Percentiles rank a stretch among this genome's conserved stretches.
These are phyloP conservation scores for Plebejus anna DNA, from an alignment of 2,888 invertebrate species.

Conservation along the genomic window DNA sequence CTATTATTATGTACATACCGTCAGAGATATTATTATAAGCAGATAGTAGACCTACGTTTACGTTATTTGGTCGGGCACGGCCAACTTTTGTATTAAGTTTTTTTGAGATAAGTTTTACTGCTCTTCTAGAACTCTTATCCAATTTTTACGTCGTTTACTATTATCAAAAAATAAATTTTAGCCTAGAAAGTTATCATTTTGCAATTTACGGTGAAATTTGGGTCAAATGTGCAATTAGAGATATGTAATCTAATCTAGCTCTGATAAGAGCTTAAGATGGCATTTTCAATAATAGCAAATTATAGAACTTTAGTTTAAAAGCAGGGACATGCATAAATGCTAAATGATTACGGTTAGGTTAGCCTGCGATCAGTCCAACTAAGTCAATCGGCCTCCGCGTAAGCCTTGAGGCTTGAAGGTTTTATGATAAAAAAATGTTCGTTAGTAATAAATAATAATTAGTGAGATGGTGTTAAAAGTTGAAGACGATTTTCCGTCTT, in stretches of 20 bases:
- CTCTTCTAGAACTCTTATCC: neutral
- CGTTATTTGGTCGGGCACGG: too few species aligned
- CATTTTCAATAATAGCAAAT: neutral
- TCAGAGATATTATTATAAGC: neutral
- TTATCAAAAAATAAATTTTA: neutral
- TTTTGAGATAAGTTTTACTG: neutral
- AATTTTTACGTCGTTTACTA: neutral
- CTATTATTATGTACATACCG: neutral
- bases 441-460: neutral
- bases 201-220: neutral
- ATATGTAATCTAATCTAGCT: neutral
- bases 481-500: neutral
- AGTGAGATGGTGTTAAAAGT: neutral
- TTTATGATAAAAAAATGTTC: neutral
- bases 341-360: neutral
- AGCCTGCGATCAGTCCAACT: too few species aligned
- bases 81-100: too few species aligned
- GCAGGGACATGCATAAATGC: neutral
- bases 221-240: conserved; percentile 1
- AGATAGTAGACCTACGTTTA: too few species aligned
- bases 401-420: too few species aligned
- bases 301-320: neutral
- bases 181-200: neutral
- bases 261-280: neutral
- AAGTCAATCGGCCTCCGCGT: too few species aligned